phyloP scores from a whole-genome alignment of 2,888 invertebrate species.

The Diarsia rubi region DNA sequence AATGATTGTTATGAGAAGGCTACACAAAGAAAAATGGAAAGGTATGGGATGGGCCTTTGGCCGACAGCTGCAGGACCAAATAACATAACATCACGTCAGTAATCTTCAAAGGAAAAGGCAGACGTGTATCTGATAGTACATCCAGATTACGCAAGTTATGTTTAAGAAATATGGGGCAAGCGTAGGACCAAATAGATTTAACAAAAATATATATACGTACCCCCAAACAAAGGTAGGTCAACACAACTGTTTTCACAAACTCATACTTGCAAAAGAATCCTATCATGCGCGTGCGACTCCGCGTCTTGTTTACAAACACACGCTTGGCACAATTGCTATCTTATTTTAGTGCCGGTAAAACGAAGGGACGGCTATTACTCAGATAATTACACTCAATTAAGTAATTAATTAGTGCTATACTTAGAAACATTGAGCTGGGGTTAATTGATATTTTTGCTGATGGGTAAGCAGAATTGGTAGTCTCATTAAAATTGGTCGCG shows the following conservation, averaged over 20 bases:
- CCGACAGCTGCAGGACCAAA: not conserved
- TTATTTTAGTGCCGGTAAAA: conserved; percentile 42
- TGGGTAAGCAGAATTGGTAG: not conserved
- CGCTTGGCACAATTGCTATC: conserved; percentile 51
- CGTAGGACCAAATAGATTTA: not conserved
- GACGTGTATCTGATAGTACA: no score
- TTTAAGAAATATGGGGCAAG: no score
- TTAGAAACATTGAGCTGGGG: conserved; percentile 13
- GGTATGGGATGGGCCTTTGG: not conserved
- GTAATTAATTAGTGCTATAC: conserved; percentile 34
- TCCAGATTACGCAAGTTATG: no score
- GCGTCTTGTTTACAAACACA: conserved; percentile 55
- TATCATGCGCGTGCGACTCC: conserved; percentile 43
- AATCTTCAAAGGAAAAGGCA: no score
- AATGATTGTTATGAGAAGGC: not conserved
- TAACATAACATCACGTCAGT: no score
- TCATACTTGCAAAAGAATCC: conserved; percentile 30
- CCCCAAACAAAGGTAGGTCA: conserved; percentile 21
- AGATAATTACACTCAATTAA: conserved; percentile 42
- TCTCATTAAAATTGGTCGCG: not conserved
- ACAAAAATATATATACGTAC: not conserved
- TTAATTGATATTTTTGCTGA: conserved; percentile 26
- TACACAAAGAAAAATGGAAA: not conserved
- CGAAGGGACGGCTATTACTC: conserved; percentile 33
- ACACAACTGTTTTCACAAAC: conserved; percentile 38